These are phyloP conservation scores for Seriola quinqueradiata DNA, from an alignment of 2,113 vertebrate species.

Conservation along the genomic window DNA sequence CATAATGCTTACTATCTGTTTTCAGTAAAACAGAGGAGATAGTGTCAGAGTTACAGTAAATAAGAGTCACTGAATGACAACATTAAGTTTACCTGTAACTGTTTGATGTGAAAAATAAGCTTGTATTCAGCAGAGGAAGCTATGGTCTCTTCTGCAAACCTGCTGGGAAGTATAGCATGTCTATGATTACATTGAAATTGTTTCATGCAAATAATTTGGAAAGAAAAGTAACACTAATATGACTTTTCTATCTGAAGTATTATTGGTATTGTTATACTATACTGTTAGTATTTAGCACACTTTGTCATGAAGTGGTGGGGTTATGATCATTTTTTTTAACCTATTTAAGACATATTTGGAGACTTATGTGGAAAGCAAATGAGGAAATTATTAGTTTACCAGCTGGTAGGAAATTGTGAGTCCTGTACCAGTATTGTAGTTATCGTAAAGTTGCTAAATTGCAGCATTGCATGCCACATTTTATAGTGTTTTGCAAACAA, in stretches of 20 bases:
- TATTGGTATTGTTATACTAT: not conserved
- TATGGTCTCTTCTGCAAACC: not conserved
- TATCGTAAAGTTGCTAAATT: too few relatives aligned
- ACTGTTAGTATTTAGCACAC: not conserved
- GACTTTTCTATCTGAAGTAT: not conserved
- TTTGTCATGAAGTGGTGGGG: not conserved
- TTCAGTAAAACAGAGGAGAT: not conserved
- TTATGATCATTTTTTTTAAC: not conserved
- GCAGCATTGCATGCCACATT: too few relatives aligned
- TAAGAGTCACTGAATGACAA: constrained; percentile 2
- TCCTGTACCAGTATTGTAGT: too few relatives aligned
- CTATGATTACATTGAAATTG: not conserved
- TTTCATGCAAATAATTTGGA: not conserved
- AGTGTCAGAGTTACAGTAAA: not conserved
- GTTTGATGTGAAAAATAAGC: not conserved
- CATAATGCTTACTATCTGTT: not conserved
- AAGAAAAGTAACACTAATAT: not conserved
- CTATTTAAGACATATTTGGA: constrained; percentile 27
- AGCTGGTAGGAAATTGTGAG: too few relatives aligned
- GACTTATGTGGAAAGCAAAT: too few relatives aligned
- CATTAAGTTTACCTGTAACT: not conserved
- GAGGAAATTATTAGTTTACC: too few relatives aligned
- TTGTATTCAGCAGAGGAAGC: not conserved
- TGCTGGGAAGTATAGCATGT: not conserved
- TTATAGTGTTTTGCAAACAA: too few relatives aligned